Evolutionary conservation across 2,113 vertebrate species (phyloP).

Genomic region (Vulpes lagopus): DNA sequence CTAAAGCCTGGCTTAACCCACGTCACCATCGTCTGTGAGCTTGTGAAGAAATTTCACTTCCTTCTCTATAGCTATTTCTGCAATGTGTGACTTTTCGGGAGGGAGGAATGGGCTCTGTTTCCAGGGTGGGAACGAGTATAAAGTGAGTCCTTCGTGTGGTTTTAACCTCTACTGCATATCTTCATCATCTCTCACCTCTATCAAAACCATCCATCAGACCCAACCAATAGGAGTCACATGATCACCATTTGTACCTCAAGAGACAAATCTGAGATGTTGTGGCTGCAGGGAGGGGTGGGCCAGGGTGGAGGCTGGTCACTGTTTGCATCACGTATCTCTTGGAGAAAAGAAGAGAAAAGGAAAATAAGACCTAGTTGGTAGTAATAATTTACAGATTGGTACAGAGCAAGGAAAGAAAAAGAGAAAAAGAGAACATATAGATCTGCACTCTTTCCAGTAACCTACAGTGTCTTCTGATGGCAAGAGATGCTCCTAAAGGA

Average conservation of each 20-base stretch:
- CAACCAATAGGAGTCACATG: neutral
- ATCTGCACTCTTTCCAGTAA: neutral
- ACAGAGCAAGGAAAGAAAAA: neutral
- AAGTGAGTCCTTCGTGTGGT: neutral
- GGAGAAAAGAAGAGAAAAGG: neutral
- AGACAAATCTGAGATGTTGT: neutral
- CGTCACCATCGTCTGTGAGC: slow-evolving; percentile 65
- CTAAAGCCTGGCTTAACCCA: slow-evolving; percentile 79
- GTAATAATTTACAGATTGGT: neutral
- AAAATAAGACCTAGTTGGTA: neutral
- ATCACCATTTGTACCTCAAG: neutral
- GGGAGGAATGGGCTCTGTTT: slow-evolving; percentile 44
- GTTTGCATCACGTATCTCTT: neutral
- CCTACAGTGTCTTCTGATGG: neutral
- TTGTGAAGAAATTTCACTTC: slow-evolving; percentile 76
- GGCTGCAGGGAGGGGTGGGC: too few relatives aligned
- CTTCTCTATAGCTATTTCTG: slow-evolving; percentile 80
- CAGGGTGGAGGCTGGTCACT: rapidly evolving
- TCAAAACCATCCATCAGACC: neutral
- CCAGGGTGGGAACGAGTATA: neutral
- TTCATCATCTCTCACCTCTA: neutral
- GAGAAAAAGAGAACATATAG: neutral
- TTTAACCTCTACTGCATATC: neutral
- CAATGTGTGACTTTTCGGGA: slow-evolving; percentile 71
- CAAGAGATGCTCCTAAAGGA: neutral